Percentiles rank a stretch among this genome's conserved stretches.
Evolutionary conservation across 2,113 vertebrate genomes (phyloP).

Genomic region (Tapirus terrestris): DNA sequence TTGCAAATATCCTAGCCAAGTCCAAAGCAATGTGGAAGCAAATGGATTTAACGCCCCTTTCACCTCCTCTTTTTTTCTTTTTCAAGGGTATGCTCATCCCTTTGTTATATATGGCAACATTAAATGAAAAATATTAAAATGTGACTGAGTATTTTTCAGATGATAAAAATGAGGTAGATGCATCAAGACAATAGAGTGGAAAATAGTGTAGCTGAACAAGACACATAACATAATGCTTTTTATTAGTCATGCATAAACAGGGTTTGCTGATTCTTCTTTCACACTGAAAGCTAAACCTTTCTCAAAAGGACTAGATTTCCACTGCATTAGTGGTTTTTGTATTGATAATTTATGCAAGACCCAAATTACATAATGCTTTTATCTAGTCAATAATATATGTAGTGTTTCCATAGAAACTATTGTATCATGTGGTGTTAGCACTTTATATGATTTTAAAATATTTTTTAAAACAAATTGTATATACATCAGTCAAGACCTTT

Average conservation of each 20-base stretch:
- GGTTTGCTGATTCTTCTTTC: neutral
- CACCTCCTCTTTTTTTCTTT: neutral
- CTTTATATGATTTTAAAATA: neutral
- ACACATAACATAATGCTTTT: neutral
- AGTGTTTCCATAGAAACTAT: conserved; percentile 74
- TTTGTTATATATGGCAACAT: conserved; percentile 7
- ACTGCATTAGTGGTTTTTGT: conserved; percentile 62
- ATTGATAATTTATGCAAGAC: conserved; percentile 75
- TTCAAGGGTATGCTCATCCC: neutral
- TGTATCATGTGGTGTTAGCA: conserved; percentile 41
- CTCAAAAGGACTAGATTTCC: conserved; percentile 30
- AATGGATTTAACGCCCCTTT: neutral
- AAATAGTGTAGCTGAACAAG: neutral
- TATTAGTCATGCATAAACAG: neutral
- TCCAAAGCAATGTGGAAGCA: neutral
- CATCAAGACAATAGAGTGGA: neutral
- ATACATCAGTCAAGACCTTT: neutral
- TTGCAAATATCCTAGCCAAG: neutral
- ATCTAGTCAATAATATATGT: conserved; percentile 71
- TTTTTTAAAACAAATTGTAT: conserved; percentile 70
- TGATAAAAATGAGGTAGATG: conserved; percentile 47
- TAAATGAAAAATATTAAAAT: conserved; percentile 42
- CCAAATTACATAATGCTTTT: conserved; percentile 65
- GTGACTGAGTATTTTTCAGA: conserved; percentile 7
- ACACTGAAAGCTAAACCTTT: neutral